These are phyloP conservation scores for Cololabis saira DNA, from an alignment of 2,113 vertebrate species.

Conservation along the genomic window DNA sequence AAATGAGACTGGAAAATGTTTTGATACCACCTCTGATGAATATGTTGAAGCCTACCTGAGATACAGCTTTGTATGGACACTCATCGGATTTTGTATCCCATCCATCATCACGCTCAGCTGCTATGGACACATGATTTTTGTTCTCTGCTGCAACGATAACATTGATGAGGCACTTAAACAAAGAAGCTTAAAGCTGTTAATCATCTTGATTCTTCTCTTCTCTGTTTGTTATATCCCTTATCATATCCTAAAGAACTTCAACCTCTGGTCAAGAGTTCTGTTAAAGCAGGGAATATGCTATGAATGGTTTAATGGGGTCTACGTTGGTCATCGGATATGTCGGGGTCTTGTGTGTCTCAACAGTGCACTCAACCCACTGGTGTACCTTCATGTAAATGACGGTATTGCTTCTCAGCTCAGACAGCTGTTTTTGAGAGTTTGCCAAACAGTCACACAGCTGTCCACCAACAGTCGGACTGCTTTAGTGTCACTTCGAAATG, in stretches of 20 bases:
- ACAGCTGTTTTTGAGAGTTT: background rate
- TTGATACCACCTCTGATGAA: slow-evolving; percentile 51
- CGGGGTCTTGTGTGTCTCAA: slow-evolving; percentile 84
- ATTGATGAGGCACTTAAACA: slow-evolving; percentile 69
- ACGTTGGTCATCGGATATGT: slow-evolving; percentile 80
- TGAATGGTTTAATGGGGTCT: slow-evolving; percentile 63
- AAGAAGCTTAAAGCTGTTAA: slow-evolving; percentile 76
- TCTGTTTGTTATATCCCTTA: slow-evolving; percentile 84
- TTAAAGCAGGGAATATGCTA: slow-evolving; percentile 41
- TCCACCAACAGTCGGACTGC: background rate
- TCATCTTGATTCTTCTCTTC: slow-evolving; percentile 83
- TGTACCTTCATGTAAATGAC: slow-evolving; percentile 77
- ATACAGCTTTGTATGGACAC: slow-evolving; percentile 72
- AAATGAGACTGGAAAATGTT: slow-evolving; percentile 18
- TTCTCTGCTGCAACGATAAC: slow-evolving; percentile 64
- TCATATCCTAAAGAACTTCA: slow-evolving; percentile 84
- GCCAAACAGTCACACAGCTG: background rate
- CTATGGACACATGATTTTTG: slow-evolving; percentile 80
- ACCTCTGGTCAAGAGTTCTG: slow-evolving; percentile 75
- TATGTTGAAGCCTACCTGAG: slow-evolving; percentile 59
- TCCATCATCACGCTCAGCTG: slow-evolving; percentile 82
- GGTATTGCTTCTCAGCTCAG: slow-evolving; percentile 39
- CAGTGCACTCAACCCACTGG: slow-evolving; percentile 84
- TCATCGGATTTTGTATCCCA: slow-evolving; percentile 80
- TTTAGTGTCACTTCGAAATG: too few species aligned